phyloP scores from a whole-genome alignment of 1,140 invertebrate genomes.

The Doryteuthis pealeii region DNA sequence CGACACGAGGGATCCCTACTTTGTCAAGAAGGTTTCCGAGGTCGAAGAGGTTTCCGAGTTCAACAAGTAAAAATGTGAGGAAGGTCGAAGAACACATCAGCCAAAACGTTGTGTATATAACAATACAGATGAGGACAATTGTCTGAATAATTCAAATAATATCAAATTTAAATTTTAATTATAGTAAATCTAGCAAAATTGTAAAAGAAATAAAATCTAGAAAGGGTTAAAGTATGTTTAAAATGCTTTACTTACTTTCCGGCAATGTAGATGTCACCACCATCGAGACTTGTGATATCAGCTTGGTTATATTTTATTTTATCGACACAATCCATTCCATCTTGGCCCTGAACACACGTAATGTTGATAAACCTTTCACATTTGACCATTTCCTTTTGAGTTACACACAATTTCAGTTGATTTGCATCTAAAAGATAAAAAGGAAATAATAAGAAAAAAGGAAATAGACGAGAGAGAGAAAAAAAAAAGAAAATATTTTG shows the following conservation, averaged over 20 bases:
- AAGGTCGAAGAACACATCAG: too few relatives aligned
- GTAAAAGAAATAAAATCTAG: too few relatives aligned
- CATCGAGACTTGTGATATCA: constrained; percentile 81
- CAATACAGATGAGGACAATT: too few relatives aligned
- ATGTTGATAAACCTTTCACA: constrained; percentile 65
- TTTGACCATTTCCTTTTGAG: constrained; percentile 82
- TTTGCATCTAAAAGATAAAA: background rate
- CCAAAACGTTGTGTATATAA: too few relatives aligned
- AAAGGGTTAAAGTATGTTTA: too few relatives aligned
- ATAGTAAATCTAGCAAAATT: too few relatives aligned
- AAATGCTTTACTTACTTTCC: constrained; percentile 14
- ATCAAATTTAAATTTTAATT: too few relatives aligned
- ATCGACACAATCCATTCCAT: constrained; percentile 75
- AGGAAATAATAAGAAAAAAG: background rate
- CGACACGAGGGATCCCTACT: too few relatives aligned
- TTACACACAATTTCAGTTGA: constrained; percentile 69
- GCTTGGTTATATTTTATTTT: constrained; percentile 73
- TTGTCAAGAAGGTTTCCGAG: too few relatives aligned
- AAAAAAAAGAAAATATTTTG: background rate
- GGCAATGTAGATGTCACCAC: constrained; percentile 83
- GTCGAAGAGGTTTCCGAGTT: too few relatives aligned
- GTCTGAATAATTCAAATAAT: too few relatives aligned
- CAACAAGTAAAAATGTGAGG: too few relatives aligned
- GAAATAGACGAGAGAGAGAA: background rate
- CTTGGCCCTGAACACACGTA: constrained; percentile 14